Base-by-base conservation (phyloP, 2,797 vertebrate species). In the Bradypodion pumilum region DNA sequence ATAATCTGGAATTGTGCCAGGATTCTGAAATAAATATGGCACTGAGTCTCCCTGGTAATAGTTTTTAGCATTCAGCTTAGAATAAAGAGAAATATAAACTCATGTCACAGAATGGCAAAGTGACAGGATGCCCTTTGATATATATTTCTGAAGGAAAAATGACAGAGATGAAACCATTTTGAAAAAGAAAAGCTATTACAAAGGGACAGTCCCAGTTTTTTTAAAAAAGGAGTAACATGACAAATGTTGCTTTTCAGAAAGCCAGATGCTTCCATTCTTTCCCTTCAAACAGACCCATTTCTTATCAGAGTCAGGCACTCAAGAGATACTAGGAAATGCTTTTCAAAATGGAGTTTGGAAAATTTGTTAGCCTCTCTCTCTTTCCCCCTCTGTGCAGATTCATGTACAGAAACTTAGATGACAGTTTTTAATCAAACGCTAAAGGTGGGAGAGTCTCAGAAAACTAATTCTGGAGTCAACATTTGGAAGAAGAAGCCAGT, bases 1-100 rank as follows among this genome's bases (percentile, higher is more conserved):
- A 93, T 93, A 90, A 89, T 80, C 42, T 94, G 92, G 88, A 89
- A 81, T 56, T 84, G 88, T 83, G 62, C 91, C 78, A 10, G 13
- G 77, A 46, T 81, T 78, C 62, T 81, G 70, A 37, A 89, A 86
- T 82, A 80, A 82, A 80, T 88, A 80, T 56, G 86, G 73, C n/a
- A 23, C 76, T 82, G 85, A 74, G 40, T 81, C 82, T 88, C 86
- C 29, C 66, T 42, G 63, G 37, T 66, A 85, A 68, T 69, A 81
- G 63, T 60, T 89, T 93, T 91, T 88, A 88, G 74, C 63, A 85
- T 84, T 91, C 86, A 88, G 59, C 59, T 90, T 88, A 78, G 40
- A 80, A 79, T 76, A 75, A 74, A n/a, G 42, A 86, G 85, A 88
- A 75, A 75, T 75, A 84, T 88, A 93, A 89, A 91, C 52, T 25